Base-by-base conservation (phyloP, 2,888 invertebrate genomes). In the Eristalinus aeneus region DNA sequence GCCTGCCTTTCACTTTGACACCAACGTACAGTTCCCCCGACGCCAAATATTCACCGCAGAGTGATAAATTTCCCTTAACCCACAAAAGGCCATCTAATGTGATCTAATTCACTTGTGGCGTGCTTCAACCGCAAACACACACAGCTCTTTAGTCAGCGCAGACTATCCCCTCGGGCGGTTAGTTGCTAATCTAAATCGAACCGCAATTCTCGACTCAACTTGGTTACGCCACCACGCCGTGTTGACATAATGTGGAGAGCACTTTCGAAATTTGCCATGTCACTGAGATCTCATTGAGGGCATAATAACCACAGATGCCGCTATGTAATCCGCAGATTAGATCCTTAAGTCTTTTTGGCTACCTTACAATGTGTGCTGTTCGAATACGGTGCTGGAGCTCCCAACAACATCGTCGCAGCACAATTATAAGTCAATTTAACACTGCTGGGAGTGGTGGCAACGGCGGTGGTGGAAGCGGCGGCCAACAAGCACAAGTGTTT, bases 381-480 rank as follows among this genome's bases (percentile, higher is more conserved):
- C 34, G 34, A 34, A 10, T 8, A 5, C 27, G 27, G 34, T 46
- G 4, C 46, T 4, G 46, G n/a, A n/a, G 4, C 46, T 4, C n/a
- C 46, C 6, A 3, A 46, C 46, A 46, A n/a, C 39, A 39, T 3
- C 2, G 3, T n/a, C 36, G 36, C 36, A n/a, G n/a, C 5, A n/a
- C 60, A 71, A 79, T 79, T 79, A 67, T 54, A 71, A 72, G 71
- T 79, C 71, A 84, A 79, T 75, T 75, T 75, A 74, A 39, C 61
- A 46, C 46, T n/a, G 46, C 69, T 39, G 46, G 79, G 79, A 84
- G 84, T 72, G 75, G 79, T 67, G 74, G 8, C 31, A 10, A 58
- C 3, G 32, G 68, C 58, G 46, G 79, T 75, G 79, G 84, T 72
- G 75, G 79, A 63, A 71, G 8, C 39, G n/a, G 58, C 9, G 32